Evolutionary conservation across 2,797 vertebrate genomes (phyloP), one percentile per base, ranked within the genome.

Genomic region (Eulemur albifrons): DNA sequence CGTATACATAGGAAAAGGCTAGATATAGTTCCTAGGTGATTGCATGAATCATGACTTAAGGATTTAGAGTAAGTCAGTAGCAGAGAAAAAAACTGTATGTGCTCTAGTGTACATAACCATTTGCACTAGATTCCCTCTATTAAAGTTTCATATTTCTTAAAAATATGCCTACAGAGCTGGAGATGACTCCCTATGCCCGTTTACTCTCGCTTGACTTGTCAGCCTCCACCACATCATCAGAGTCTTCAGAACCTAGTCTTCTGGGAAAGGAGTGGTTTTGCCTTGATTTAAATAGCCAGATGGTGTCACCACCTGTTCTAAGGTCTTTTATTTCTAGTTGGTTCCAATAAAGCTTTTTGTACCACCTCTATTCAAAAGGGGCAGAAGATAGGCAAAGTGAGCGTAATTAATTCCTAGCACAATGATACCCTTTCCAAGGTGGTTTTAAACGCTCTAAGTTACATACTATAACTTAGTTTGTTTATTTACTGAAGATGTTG

Each of bases 251-350:
- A 92, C 38, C 13, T 45, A 73, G 50, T 81, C 77, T 94, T 88
- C 63, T 57, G 70, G 54, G 72, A 94, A 96, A 17, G 4, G 72
- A 57, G 20, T 59, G 35, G 67, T 76, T 97, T 88, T 1, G 7
- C 65, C 59, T 90, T 93, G 59, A 88, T 67, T 90, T 81, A 43
- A 87, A 48, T 79, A 90, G 35, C 70, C 69, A 95, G 88, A 93
- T 81, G 65, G 88, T 5, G 20, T 83, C 48, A 83, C 67, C 43
- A 72, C 50, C 59, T 97, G 69, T 83, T 90, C 35, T 89, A 70
- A 91, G 88, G 48, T 84, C 65, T 91, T 91, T 89, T 84, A 63
- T 77, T 93, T 90, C 75, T 67, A 35, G 48, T 73, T 67, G 43
- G 65, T 80, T 89, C 75, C 65, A 89, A 67, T 38, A 69, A 50